Base-by-base conservation (phyloP, 2,113 vertebrate species). In the Macquaria ambigua region DNA sequence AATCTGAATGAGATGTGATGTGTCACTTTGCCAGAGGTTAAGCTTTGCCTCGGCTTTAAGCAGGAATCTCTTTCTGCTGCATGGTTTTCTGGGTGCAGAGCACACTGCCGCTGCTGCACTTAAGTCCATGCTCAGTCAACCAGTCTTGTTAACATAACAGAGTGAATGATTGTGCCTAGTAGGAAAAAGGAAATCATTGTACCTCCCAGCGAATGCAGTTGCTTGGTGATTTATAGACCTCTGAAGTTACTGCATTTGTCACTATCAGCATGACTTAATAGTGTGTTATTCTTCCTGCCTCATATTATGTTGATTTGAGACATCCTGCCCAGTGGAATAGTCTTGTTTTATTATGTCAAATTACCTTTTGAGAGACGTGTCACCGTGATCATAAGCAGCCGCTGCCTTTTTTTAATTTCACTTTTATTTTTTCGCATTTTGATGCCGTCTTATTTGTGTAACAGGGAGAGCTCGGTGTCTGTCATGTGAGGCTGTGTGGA, bases 81-180 rank as follows among this genome's bases (percentile, higher is more conserved):
- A 28, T 59, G 59, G 62, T 81, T 84, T 81, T 84, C 10, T 55
- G 76, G 77, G 61, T 71, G 69, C 37, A 31, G 25, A 48, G 43
- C 84, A 74, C 73, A 68, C 50, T 66, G 84, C 41, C 9, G 48
- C 73, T 50, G 77, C 82, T 84, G 71, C 83, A 82, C 86, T 92
- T 89, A 77, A 90, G 86, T 91, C 90, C 37, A 12, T 55, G 83
- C 80, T 92, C 87, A 89, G 86, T 92, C 93, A 91, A 79, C 83
- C 82, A 59, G 64, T 84, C 85, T 90, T 91, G 91, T 92, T 94
- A 93, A 86, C 89, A 91, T 86, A 88, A 87, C 85, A 79, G 83
- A 92, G 89, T 85, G 90, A 89, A 89, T 89, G 89, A 90, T 86
- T 87, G 89, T 81, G 84, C 89, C 90, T 83, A 5, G 52, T 53